Percentiles rank a stretch among this genome's conserved stretches.
These are phyloP conservation scores for Ailurus styani DNA, from an alignment of 2,113 vertebrate species.

Conservation along the genomic window DNA sequence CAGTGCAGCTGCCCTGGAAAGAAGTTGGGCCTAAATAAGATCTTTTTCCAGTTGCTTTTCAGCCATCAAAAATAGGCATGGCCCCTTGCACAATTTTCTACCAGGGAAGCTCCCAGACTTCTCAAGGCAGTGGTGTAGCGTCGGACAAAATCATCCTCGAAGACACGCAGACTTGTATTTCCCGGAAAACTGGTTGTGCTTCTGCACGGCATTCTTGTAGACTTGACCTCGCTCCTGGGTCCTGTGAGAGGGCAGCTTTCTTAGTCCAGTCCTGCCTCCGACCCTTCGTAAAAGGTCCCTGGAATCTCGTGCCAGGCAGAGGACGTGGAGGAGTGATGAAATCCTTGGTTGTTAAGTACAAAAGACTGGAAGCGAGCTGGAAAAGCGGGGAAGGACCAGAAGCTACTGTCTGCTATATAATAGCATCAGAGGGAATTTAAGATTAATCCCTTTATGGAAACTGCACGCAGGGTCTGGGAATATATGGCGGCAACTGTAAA, in stretches of 20 bases:
- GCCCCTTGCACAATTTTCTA: background rate
- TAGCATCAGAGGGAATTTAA: background rate
- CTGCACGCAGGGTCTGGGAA: background rate
- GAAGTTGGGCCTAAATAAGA: no score
- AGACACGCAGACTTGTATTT: background rate
- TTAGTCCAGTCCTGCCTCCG: background rate
- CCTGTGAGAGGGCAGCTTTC: background rate
- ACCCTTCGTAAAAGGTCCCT: background rate
- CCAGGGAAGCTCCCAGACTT: background rate
- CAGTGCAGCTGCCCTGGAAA: background rate
- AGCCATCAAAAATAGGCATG: background rate
- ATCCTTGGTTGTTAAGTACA: background rate
- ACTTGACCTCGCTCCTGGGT: background rate
- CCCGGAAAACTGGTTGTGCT: background rate
- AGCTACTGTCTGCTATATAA: background rate
- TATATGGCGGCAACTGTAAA: background rate
- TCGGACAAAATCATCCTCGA: background rate
- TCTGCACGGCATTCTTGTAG: background rate
- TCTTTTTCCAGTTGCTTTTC: background rate
- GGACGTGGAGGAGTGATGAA: no score
- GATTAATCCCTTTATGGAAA: background rate
- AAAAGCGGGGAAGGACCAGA: background rate
- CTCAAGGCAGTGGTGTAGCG: fast-evolving
- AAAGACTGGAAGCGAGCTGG: background rate
- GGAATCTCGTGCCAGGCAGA: background rate